Conservation (phyloP, 2,113 vertebrate genomes). For the Psilopogon haemacephalus region DNA sequence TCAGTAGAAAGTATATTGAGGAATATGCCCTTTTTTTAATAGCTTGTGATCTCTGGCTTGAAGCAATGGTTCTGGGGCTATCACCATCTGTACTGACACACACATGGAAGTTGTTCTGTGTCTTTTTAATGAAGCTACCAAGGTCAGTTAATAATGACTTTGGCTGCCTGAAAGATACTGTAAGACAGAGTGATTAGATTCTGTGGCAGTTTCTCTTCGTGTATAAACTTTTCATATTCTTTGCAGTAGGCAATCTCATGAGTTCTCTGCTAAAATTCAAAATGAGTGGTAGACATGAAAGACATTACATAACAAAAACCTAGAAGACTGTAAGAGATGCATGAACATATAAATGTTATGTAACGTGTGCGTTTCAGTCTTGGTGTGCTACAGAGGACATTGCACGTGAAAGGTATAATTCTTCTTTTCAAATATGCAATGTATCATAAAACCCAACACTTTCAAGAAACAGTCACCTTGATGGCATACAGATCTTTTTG, state of each 20-base stretch:
- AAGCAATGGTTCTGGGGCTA: constrained; percentile 11
- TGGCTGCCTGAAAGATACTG: background rate
- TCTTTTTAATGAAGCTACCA: constrained; percentile 19
- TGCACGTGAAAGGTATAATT: background rate
- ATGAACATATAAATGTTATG: background rate
- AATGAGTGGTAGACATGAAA: background rate
- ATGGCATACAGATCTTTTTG: background rate
- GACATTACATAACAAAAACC: background rate
- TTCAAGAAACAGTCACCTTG: background rate
- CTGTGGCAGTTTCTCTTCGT: background rate
- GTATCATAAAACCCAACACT: accelerated
- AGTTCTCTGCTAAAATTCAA: background rate
- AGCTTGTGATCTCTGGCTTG: constrained; percentile 26
- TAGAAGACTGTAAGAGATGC: background rate
- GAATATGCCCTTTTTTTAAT: background rate
- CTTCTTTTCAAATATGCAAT: background rate
- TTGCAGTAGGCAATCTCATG: background rate
- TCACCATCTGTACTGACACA: constrained; percentile 21
- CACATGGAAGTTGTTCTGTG: constrained; percentile 19
- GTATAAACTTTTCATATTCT: background rate
- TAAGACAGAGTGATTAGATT: background rate
- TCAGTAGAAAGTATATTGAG: background rate
- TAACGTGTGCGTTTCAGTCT: background rate
- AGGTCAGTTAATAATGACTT: constrained; percentile 46
- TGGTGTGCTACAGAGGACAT: background rate